phyloP scores from a whole-genome alignment of 1,140 invertebrate species.

The Papilio glaucus region DNA sequence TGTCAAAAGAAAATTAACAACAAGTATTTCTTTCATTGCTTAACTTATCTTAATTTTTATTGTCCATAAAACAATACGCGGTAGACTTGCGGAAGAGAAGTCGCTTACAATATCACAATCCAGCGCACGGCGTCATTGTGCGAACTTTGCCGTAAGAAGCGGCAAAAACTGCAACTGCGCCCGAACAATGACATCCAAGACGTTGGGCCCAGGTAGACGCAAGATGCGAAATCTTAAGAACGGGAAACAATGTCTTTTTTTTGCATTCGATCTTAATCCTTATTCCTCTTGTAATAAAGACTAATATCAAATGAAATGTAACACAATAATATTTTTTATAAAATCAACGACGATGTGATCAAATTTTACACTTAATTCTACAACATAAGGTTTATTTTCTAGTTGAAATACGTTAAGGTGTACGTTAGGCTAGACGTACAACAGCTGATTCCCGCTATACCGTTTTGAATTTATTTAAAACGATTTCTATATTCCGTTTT shows the following conservation, averaged over 20 bases:
- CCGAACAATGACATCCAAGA: constrained; percentile 67
- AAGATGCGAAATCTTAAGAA: constrained; percentile 79
- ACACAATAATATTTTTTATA: not conserved
- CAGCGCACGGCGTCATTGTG: constrained; percentile 20
- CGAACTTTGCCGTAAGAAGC: constrained; percentile 47
- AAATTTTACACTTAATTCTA: constrained; percentile 20
- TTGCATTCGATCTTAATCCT: constrained; percentile 41
- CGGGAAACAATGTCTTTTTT: constrained; percentile 34
- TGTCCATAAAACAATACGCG: constrained; percentile 1
- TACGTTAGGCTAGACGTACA: constrained; percentile 55
- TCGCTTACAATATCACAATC: constrained; percentile 34
- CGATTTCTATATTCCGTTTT: constrained; percentile 33
- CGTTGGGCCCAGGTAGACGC: constrained; percentile 70
- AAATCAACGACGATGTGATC: not conserved
- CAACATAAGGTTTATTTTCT: constrained; percentile 38
- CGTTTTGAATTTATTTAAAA: constrained; percentile 53
- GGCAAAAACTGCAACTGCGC: constrained; percentile 62
- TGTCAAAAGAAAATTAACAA: too few species aligned
- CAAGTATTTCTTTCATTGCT: not conserved
- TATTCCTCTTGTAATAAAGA: constrained; percentile 40
- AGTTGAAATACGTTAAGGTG: constrained; percentile 44
- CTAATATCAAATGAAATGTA: constrained; percentile 3
- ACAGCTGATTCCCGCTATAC: constrained; percentile 72
- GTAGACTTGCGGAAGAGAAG: not conserved
- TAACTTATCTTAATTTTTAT: constrained; percentile 12